These are phyloP conservation scores for Vimba vimba DNA, from an alignment of 2,113 vertebrate species.

Conservation along the genomic window DNA sequence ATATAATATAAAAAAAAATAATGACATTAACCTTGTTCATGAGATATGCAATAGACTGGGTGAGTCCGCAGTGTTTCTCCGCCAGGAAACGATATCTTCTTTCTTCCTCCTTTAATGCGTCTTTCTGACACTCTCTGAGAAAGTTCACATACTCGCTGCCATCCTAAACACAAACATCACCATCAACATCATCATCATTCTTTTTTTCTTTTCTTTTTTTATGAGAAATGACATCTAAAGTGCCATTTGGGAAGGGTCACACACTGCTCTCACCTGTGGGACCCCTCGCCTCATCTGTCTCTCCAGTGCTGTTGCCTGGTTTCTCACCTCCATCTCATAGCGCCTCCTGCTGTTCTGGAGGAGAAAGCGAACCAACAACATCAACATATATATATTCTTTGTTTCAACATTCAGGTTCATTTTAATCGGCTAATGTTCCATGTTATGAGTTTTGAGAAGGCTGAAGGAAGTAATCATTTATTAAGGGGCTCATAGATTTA, in stretches of 20 bases:
- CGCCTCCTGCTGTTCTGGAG: constrained; percentile 83
- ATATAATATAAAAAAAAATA: background rate
- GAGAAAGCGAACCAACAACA: constrained; percentile 33
- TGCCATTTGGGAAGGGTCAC: background rate
- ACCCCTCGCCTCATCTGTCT: constrained; percentile 78
- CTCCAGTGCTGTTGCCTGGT: constrained; percentile 77
- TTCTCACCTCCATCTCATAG: constrained; percentile 87
- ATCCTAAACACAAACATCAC: constrained; percentile 71
- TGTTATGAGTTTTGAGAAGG: background rate
- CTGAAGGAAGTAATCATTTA: background rate
- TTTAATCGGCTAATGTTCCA: background rate
- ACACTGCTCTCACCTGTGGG: constrained; percentile 64
- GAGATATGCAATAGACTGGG: constrained; percentile 66
- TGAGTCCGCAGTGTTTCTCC: constrained; percentile 86
- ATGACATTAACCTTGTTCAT: constrained; percentile 73
- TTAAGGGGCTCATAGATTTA: background rate
- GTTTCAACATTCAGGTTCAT: background rate
- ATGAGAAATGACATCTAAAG: background rate
- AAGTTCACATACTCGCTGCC: constrained; percentile 80
- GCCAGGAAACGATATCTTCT: constrained; percentile 93
- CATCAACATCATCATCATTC: constrained; percentile 1
- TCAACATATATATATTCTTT: background rate
- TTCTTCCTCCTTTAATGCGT: constrained; percentile 89
- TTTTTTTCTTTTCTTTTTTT: background rate
- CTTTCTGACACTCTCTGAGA: constrained; percentile 81